Conservation (phyloP, 2,113 vertebrate species). For the Psophia crepitans region DNA sequence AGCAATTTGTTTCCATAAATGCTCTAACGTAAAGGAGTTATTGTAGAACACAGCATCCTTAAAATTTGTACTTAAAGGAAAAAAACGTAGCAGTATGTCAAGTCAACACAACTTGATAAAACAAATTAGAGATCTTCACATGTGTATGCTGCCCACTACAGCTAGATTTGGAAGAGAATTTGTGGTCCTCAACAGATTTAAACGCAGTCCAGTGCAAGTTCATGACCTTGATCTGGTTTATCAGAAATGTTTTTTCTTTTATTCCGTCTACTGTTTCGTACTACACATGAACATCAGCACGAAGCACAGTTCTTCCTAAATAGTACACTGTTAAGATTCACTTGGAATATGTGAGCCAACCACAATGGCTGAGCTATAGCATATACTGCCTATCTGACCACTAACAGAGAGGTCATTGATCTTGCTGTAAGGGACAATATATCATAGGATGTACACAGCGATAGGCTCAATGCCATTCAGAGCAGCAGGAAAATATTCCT, state of each 20-base stretch:
- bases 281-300: not conserved
- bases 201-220: not conserved
- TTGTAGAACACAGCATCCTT: not conserved
- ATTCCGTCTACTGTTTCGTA: not conserved
- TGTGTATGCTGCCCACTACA: not conserved
- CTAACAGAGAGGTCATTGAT: slow-evolving; percentile 40
- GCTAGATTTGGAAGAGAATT: not conserved
- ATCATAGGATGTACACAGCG: slow-evolving; percentile 24
- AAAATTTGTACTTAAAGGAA: not conserved
- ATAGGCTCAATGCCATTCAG: slow-evolving; percentile 39
- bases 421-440: slow-evolving; percentile 42
- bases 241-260: not conserved
- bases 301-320: not conserved
- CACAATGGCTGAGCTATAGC: not conserved
- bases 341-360: not conserved
- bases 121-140: not conserved
- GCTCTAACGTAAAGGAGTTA: not conserved
- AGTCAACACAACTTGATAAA: not conserved
- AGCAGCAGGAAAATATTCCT: slow-evolving; percentile 16
- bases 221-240: not conserved
- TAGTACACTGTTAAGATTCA: not conserved
- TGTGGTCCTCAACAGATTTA: not conserved
- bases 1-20: slow-evolving; percentile 16
- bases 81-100: not conserved
- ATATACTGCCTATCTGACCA: slow-evolving; percentile 10